Evolutionary conservation across 2,888 invertebrate species (phyloP).

Genomic region (Athetis lepigone): DNA sequence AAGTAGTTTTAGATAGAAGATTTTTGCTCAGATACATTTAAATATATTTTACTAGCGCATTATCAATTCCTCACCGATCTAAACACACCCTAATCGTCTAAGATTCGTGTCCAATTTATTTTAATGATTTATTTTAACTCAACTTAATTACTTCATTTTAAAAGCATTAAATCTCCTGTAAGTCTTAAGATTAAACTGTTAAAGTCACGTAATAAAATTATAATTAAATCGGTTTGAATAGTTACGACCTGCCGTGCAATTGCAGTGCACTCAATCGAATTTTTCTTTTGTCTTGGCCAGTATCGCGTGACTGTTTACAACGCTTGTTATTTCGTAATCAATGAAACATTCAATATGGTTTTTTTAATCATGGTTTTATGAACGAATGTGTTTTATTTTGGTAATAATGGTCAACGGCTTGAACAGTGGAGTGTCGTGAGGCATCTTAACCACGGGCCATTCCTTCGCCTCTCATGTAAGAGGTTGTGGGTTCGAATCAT

Average conservation of each 20-base stretch:
- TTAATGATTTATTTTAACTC: too few species aligned
- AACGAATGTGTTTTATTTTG: constrained; percentile 2
- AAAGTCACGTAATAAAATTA: constrained; percentile 35
- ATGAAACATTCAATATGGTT: constrained; percentile 40
- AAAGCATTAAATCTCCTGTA: constrained; percentile 7
- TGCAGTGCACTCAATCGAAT: constrained; percentile 32
- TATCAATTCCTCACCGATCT: too few species aligned
- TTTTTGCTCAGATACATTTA: too few species aligned
- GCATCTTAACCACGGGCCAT: too few species aligned
- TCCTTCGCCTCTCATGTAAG: too few species aligned
- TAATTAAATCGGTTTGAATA: constrained; percentile 22
- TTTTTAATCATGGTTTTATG: constrained; percentile 16
- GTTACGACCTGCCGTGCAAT: constrained; percentile 43
- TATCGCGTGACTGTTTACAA: constrained; percentile 49
- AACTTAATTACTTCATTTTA: constrained; percentile 14
- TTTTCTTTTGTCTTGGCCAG: constrained; percentile 38
- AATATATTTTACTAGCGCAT: too few species aligned
- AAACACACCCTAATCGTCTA: neutral
- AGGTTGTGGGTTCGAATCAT: too few species aligned
- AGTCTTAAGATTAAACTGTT: constrained; percentile 14
- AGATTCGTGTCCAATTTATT: too few species aligned
- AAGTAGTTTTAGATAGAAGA: too few species aligned
- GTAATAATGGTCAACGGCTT: too few species aligned
- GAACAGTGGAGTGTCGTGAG: too few species aligned
- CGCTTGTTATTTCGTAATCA: constrained; percentile 49